Conservation (phyloP, 1,140 invertebrate genomes). For the Ceratina calcarata region DNA sequence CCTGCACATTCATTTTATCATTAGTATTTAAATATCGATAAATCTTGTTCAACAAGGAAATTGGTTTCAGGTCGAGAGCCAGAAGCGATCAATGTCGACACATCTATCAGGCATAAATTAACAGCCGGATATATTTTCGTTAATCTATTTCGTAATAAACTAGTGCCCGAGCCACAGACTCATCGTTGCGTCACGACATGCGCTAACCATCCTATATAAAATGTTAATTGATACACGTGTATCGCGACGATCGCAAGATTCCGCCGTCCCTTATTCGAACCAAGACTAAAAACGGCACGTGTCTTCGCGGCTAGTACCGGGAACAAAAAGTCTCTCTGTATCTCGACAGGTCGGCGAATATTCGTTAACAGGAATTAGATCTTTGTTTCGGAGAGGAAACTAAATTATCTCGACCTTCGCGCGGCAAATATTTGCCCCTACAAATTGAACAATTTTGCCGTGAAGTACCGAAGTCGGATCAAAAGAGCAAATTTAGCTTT, state of each 20-base stretch:
- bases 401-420: not conserved
- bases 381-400: not conserved
- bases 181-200: conserved; percentile 36
- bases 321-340: not conserved
- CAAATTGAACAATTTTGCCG: conserved; percentile 7
- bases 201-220: conserved; percentile 39
- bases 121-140: not conserved
- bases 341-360: not conserved
- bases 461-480: not conserved
- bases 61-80: too few species aligned
- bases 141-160: conserved; percentile 21
- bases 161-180: not conserved
- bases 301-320: not conserved
- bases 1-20: too few species aligned
- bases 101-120: conserved; percentile 28
- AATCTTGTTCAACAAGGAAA: too few species aligned
- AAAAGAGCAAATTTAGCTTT: not conserved
- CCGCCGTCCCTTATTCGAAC: not conserved
- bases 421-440: conserved; percentile 13
- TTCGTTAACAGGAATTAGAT: not conserved
- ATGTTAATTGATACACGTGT: conserved; percentile 40
- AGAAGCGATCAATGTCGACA: conserved; percentile 15
- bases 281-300: not conserved
- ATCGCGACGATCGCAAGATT: not conserved
- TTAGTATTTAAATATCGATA: too few species aligned